These are phyloP conservation scores for Nerophis lumbriciformis DNA, from an alignment of 2,113 vertebrate species.

Conservation along the genomic window DNA sequence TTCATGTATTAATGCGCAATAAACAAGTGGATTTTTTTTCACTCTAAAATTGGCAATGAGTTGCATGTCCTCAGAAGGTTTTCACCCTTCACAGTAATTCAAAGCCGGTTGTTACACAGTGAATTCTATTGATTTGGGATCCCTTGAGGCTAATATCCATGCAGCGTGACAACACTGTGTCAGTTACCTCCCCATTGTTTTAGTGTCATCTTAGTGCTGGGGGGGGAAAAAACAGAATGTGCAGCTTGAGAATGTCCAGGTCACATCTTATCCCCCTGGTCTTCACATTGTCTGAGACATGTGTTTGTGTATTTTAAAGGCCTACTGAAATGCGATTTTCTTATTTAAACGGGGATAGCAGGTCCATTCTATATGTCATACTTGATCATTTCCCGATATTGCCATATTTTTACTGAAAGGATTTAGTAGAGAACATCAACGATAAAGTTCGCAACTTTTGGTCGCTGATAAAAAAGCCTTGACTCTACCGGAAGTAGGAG, in stretches of 20 bases:
- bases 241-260: slow-evolving; percentile 15
- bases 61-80: not conserved
- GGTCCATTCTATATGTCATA: too few relatives aligned
- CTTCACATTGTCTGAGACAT: slow-evolving; percentile 20
- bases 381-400: too few relatives aligned
- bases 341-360: too few relatives aligned
- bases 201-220: slow-evolving; percentile 13
- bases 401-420: too few relatives aligned
- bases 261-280: slow-evolving; percentile 19
- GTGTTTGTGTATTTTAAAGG: slow-evolving; percentile 7
- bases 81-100: slow-evolving; percentile 13
- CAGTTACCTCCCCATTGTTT: slow-evolving; percentile 28
- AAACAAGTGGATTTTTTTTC: slow-evolving; percentile 4
- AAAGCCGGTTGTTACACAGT: slow-evolving; percentile 42
- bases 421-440: too few relatives aligned
- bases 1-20: slow-evolving; percentile 20
- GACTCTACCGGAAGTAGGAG: too few relatives aligned
- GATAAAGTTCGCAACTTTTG: too few relatives aligned
- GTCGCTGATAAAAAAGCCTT: too few relatives aligned
- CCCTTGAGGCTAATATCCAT: slow-evolving; percentile 18
- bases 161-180: slow-evolving; percentile 22
- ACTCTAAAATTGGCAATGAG: slow-evolving; percentile 10
- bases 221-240: too few relatives aligned
- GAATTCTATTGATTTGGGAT: slow-evolving; percentile 29
- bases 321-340: too few relatives aligned